Evolutionary conservation across 2,888 invertebrate species (phyloP), one percentile per base, ranked within the genome.

Genomic region (Lasiommata megera): DNA sequence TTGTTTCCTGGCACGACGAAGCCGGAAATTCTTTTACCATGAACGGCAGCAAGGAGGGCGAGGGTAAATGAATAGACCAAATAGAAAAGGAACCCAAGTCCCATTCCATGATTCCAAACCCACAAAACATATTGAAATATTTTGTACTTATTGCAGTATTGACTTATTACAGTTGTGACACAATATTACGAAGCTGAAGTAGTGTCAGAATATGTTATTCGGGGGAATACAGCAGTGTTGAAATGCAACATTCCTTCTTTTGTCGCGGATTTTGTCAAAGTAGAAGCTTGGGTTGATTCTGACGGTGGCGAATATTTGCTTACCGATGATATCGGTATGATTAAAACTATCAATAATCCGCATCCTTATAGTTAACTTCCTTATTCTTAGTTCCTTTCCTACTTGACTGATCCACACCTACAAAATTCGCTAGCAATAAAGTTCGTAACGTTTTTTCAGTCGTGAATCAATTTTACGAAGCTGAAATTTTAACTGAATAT

Each of bases 241-340:
- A 96, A 96, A 84, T 97, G 97, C 88, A 96, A 95, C 74, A 96
- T 97, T 73, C 97, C 97, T 28, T 96, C 96, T 65, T 97, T 97
- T 82, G 96, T 97, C 58, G 95, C 96, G 43, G 97, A 98, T 91
- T 98, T 97, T 86, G 96, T 98, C 52, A 94, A 94, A 79, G 97
- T 98, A 53, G 95, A 96, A 79, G 94, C 96, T 64, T 97, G 97
- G 97, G 86, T 93, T 64, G 91, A 92, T 72, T 93, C 93, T 58
- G 92, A 93, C 68, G 93, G 93, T 67, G 93, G 94, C 70, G 93
- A 94, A 84, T 96, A 94, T 83, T 91, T 93, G 74, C 93, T 93
- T 67, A 92, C 93, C 71, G 92, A 92, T 73, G 93, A 94, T 82
- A 95, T 95, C 82, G 96, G 96, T 96, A 95, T 65, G 68, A 63